Conservation (phyloP, 2,888 invertebrate species). For the Lasioglossum leucozonium region DNA sequence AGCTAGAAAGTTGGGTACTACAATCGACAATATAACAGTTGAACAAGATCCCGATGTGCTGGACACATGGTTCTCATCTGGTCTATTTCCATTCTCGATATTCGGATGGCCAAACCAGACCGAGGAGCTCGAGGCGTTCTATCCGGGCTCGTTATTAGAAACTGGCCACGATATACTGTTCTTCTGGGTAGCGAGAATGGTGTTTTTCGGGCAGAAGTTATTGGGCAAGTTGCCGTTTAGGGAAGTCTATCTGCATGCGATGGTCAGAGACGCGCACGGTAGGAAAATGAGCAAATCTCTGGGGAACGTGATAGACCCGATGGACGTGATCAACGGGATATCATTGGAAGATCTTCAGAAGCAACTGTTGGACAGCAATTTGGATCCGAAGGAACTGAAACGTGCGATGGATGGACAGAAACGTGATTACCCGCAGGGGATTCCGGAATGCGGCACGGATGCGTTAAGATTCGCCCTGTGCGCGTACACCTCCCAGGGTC, state of each 20-base stretch:
- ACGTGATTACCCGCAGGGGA: constrained; percentile 91
- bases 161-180: constrained; percentile 99
- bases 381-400: constrained; percentile 91
- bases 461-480: constrained; percentile 96
- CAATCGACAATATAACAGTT: constrained; percentile 86
- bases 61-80: constrained; percentile 99
- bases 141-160: constrained; percentile 96
- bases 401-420: constrained; percentile 85
- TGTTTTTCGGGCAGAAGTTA: constrained; percentile 97
- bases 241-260: constrained; percentile 97
- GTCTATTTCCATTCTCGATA: constrained; percentile 97
- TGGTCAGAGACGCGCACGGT: constrained; percentile 99
- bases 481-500: constrained; percentile 94
- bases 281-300: constrained; percentile 99
- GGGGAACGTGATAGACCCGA: constrained; percentile 98
- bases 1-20: constrained; percentile 87
- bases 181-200: constrained; percentile 99
- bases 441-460: constrained; percentile 98
- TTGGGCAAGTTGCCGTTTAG: constrained; percentile 96
- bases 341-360: constrained; percentile 91
- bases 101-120: constrained; percentile 98
- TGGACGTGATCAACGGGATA: constrained; percentile 96
- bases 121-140: constrained; percentile 91
- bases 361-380: constrained; percentile 91
- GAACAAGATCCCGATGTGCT: constrained; percentile 97